Conservation (phyloP, 2,888 invertebrate genomes). For the Panzeria rudis region DNA sequence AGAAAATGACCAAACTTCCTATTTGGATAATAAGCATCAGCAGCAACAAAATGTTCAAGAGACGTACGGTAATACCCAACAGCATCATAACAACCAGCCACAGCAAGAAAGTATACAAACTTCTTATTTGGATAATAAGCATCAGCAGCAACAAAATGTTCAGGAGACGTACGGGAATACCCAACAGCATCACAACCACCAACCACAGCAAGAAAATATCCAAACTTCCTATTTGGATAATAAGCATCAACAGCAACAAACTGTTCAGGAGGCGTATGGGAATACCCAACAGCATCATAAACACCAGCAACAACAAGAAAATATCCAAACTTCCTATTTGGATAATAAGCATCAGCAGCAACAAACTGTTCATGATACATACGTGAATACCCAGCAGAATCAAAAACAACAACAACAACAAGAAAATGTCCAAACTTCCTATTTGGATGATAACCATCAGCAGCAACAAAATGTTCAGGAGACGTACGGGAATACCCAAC, state of each 20-base stretch:
- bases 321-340: conserved; percentile 22
- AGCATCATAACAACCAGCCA: conserved; percentile 27
- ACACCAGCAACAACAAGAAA: conserved; percentile 42
- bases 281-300: conserved; percentile 32
- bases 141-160: conserved; percentile 65
- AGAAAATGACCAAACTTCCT: too few species aligned
- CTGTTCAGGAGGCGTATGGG: too few species aligned
- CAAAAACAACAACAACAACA: conserved; percentile 39
- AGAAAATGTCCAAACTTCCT: conserved; percentile 68
- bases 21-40: too few species aligned
- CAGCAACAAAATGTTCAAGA: too few species aligned
- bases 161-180: background rate
- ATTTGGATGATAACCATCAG: too few species aligned
- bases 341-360: conserved; percentile 71
- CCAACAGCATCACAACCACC: conserved; percentile 29
- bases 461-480: too few species aligned
- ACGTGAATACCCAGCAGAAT: background rate
- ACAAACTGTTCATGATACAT: conserved; percentile 32
- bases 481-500: too few species aligned
- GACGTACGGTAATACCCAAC: too few species aligned
- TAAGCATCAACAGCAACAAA: too few species aligned
- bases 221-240: too few species aligned
- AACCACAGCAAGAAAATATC: conserved; percentile 26
- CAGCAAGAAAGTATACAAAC: conserved; percentile 63
- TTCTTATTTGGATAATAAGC: conserved; percentile 61